phyloP scores from a whole-genome alignment of 2,797 vertebrate genomes.

The Bucorvus abyssinicus region DNA sequence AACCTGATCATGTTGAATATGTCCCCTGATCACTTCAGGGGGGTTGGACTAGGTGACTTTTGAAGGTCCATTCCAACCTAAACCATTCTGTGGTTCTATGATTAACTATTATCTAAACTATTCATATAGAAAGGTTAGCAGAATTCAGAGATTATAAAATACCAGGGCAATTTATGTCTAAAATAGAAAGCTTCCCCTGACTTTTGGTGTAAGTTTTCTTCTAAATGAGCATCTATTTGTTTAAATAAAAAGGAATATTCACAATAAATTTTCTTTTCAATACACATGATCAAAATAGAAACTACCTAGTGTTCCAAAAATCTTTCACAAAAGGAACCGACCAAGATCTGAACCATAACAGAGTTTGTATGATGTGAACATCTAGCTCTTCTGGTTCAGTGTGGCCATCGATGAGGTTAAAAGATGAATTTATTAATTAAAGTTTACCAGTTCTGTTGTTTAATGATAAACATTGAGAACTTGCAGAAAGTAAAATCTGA shows the following conservation, averaged over 20 bases:
- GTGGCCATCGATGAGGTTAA: slow-evolving; percentile 47
- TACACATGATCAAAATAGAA: slow-evolving; percentile 51
- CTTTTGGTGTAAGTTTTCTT: slow-evolving; percentile 19
- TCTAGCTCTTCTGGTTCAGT: slow-evolving; percentile 45
- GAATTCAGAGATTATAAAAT: background rate
- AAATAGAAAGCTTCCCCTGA: slow-evolving; percentile 35
- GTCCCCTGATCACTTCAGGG: too few relatives aligned
- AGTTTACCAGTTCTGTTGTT: slow-evolving; percentile 46
- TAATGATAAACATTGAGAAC: slow-evolving; percentile 43
- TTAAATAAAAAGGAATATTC: background rate
- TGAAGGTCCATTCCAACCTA: too few relatives aligned
- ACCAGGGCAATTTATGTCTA: background rate
- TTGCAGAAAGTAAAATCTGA: slow-evolving; percentile 20
- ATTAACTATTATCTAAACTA: background rate
- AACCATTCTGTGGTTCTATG: too few relatives aligned
- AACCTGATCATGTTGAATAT: too few relatives aligned
- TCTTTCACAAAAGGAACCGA: background rate
- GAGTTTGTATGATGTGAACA: slow-evolving; percentile 10
- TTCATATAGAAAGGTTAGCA: background rate
- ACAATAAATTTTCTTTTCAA: slow-evolving; percentile 26
- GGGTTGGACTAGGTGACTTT: too few relatives aligned
- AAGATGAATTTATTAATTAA: slow-evolving; percentile 43
- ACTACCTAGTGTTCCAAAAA: slow-evolving; percentile 44
- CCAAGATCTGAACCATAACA: slow-evolving; percentile 10
- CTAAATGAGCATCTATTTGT: background rate